Evolutionary conservation across 2,113 vertebrate genomes (phyloP).

Genomic region (Myotis yumanensis): DNA sequence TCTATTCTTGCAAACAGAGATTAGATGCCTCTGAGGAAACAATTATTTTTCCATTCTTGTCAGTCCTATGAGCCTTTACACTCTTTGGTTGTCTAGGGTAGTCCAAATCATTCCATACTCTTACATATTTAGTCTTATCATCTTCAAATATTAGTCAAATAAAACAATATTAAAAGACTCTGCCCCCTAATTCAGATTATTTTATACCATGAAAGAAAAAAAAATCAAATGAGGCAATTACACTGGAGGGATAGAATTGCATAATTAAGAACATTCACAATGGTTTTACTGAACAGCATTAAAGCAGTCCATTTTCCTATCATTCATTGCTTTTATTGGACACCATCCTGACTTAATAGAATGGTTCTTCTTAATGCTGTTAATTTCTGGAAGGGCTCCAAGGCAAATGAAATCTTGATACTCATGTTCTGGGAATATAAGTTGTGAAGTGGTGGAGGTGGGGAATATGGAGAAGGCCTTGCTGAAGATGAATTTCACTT

Average conservation of each 20-base stretch:
- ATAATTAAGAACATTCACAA: slow-evolving; percentile 74
- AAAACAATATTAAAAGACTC: slow-evolving; percentile 55
- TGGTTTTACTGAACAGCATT: slow-evolving; percentile 66
- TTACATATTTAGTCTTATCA: slow-evolving; percentile 15
- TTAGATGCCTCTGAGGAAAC: slow-evolving; percentile 5
- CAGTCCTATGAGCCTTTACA: neutral
- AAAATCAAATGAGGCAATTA: slow-evolving; percentile 68
- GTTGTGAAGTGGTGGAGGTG: slow-evolving; percentile 35
- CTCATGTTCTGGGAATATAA: slow-evolving; percentile 69
- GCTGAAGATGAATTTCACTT: slow-evolving; percentile 33
- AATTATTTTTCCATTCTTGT: slow-evolving; percentile 41
- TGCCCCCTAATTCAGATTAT: slow-evolving; percentile 52
- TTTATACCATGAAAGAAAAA: slow-evolving; percentile 51
- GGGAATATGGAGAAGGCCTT: neutral
- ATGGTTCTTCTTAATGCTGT: slow-evolving; percentile 67
- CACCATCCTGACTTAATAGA: slow-evolving; percentile 71
- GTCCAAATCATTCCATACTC: neutral
- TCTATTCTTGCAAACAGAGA: neutral
- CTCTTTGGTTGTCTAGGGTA: neutral
- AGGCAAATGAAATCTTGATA: slow-evolving; percentile 71
- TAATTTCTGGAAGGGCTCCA: slow-evolving; percentile 75
- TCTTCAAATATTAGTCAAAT: slow-evolving; percentile 65
- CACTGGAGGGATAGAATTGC: slow-evolving; percentile 64
- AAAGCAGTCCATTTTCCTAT: slow-evolving; percentile 71
- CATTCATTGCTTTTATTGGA: slow-evolving; percentile 77